Conservation (phyloP, 2,797 vertebrate genomes). For the Dermochelys coriacea region DNA sequence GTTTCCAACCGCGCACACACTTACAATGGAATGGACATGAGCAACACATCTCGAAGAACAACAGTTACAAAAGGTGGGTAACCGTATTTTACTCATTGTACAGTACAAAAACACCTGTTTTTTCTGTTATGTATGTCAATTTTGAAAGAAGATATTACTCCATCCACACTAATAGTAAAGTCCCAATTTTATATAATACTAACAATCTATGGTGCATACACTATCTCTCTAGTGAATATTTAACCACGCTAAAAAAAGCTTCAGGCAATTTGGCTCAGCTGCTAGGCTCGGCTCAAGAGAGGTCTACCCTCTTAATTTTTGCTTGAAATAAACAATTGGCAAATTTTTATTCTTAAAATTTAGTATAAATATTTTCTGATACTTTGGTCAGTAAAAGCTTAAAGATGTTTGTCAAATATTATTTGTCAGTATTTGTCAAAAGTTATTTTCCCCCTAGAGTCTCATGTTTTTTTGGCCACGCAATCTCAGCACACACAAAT, state of each 20-base stretch:
- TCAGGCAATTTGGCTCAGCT: neutral
- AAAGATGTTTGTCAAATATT: too few species aligned
- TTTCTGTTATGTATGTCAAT: neutral
- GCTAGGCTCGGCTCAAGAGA: neutral
- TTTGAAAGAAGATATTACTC: neutral
- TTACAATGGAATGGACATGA: too few species aligned
- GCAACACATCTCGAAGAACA: too few species aligned
- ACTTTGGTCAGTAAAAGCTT: too few species aligned
- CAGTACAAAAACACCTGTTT: neutral
- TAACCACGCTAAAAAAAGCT: neutral
- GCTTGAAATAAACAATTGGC: neutral
- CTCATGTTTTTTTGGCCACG: too few species aligned
- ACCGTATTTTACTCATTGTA: too few species aligned
- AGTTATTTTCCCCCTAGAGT: too few species aligned
- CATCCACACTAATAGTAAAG: neutral
- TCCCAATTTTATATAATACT: neutral
- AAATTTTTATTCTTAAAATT: neutral
- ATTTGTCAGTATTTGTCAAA: too few species aligned
- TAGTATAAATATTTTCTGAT: too few species aligned
- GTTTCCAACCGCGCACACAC: too few species aligned
- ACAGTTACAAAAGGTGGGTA: too few species aligned
- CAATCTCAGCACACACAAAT: neutral
- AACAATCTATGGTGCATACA: neutral
- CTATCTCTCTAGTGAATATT: neutral
- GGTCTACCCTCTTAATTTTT: neutral